Evolutionary conservation across 2,888 invertebrate species (phyloP).

Genomic region (Parasteatoda lunata): DNA sequence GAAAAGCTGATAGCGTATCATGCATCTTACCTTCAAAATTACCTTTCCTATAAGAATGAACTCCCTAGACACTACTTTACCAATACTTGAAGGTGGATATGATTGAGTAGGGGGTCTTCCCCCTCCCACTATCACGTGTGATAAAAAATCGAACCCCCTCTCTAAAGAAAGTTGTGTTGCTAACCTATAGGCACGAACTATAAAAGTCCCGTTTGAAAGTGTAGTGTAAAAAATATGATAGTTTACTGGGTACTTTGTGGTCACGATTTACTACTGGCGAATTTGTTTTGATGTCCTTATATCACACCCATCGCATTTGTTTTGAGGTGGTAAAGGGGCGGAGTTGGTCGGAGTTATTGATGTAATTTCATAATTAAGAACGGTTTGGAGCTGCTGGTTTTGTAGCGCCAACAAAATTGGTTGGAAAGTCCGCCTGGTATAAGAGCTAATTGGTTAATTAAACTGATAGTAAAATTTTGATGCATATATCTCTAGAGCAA

Average conservation of each 20-base stretch:
- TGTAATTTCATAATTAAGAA: constrained; percentile 55
- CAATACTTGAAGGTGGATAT: neutral
- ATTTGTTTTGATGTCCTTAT: constrained; percentile 21
- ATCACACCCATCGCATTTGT: constrained; percentile 13
- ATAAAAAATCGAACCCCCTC: neutral
- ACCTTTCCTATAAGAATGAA: constrained; percentile 30
- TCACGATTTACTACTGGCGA: constrained; percentile 41
- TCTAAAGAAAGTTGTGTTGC: constrained; percentile 20
- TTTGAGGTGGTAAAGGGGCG: constrained; percentile 35
- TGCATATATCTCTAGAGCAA: too few relatives aligned
- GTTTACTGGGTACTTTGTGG: constrained; percentile 60
- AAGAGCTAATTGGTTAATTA: too few relatives aligned
- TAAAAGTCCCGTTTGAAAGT: neutral
- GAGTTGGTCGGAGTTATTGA: neutral
- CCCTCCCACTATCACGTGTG: neutral
- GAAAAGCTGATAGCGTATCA: constrained; percentile 28
- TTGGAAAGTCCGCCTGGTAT: too few relatives aligned
- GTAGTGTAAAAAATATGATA: neutral
- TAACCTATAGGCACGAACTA: constrained; percentile 29
- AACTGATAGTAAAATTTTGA: too few relatives aligned
- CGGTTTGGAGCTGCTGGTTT: neutral
- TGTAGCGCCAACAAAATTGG: neutral
- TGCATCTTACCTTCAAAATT: constrained; percentile 8
- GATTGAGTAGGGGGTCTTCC: neutral
- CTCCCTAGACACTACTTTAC: constrained; percentile 5